Evolutionary conservation across 2,888 invertebrate genomes (phyloP).

Genomic region (Dicranocentrus wangi): DNA sequence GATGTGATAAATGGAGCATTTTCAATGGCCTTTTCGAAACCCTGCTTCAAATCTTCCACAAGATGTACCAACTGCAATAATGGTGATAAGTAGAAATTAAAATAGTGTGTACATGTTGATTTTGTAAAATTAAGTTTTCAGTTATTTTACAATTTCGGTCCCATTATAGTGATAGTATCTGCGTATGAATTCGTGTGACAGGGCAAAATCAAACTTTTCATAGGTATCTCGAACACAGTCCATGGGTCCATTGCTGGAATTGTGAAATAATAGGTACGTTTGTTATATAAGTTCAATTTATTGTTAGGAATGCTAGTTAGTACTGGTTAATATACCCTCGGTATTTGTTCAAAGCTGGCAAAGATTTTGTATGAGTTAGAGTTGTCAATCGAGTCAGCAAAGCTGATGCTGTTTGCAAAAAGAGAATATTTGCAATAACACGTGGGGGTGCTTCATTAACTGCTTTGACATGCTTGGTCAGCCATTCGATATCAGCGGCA

Average conservation of each 20-base stretch:
- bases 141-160: slow-evolving; percentile 29
- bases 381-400: slow-evolving; percentile 50
- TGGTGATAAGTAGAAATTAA: no score
- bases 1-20: slow-evolving; percentile 40
- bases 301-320: background rate
- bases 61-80: slow-evolving; percentile 43
- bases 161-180: slow-evolving; percentile 44
- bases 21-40: slow-evolving; percentile 32
- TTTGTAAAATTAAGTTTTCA: no score
- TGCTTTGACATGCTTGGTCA: slow-evolving; percentile 28
- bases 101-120: no score
- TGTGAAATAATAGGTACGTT: background rate
- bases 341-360: slow-evolving; percentile 49
- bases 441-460: slow-evolving; percentile 51
- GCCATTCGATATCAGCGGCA: slow-evolving; percentile 49
- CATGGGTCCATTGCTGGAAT: slow-evolving; percentile 35
- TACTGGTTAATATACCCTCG: slow-evolving; percentile 23
- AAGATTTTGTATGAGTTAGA: slow-evolving; percentile 36
- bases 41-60: slow-evolving; percentile 45
- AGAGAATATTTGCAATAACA: slow-evolving; percentile 49
- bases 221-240: slow-evolving; percentile 52
- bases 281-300: background rate
- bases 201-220: slow-evolving; percentile 59
- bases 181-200: slow-evolving; percentile 45
- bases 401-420: slow-evolving; percentile 48